Conservation (phyloP, 2,797 vertebrate genomes). For the Centropyge bicolor region DNA sequence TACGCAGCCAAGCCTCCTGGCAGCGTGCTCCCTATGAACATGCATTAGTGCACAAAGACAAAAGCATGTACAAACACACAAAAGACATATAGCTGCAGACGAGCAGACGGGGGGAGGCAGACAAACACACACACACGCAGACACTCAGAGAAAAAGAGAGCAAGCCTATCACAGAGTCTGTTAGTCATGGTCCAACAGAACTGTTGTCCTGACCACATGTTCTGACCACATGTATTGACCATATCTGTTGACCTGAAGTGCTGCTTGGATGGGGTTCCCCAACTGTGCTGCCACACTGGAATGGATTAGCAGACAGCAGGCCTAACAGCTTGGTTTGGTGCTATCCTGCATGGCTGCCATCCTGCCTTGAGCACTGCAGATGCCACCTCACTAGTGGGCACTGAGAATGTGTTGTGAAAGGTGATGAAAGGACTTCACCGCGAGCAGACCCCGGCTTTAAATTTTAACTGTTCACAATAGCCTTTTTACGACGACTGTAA, state of each 20-base stretch:
- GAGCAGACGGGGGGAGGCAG: slow-evolving; percentile 7
- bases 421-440: slow-evolving; percentile 64
- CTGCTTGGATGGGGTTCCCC: slow-evolving; percentile 68
- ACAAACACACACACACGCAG: neutral
- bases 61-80: slow-evolving; percentile 57
- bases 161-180: slow-evolving; percentile 43
- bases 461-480: neutral
- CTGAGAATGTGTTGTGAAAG: slow-evolving; percentile 69
- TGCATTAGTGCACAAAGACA: slow-evolving; percentile 64
- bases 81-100: slow-evolving; percentile 21
- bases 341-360: slow-evolving; percentile 81
- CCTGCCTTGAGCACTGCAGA: slow-evolving; percentile 86
- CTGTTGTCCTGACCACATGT: slow-evolving; percentile 81
- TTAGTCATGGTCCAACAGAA: slow-evolving; percentile 71
- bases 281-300: slow-evolving; percentile 79
- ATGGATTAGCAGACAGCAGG: slow-evolving; percentile 86
- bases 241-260: slow-evolving; percentile 79
- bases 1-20: slow-evolving; percentile 73
- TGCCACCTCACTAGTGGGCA: slow-evolving; percentile 82
- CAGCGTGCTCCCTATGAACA: slow-evolving; percentile 32
- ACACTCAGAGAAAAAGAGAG: neutral
- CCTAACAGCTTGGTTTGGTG: slow-evolving; percentile 82
- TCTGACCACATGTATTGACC: slow-evolving; percentile 79
- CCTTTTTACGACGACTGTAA: neutral
- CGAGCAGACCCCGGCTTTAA: neutral